Percentiles rank a stretch among this genome's conserved stretches.
Evolutionary conservation across 2,888 invertebrate species (phyloP).

Genomic region (Lepetodrilus schrolli): DNA sequence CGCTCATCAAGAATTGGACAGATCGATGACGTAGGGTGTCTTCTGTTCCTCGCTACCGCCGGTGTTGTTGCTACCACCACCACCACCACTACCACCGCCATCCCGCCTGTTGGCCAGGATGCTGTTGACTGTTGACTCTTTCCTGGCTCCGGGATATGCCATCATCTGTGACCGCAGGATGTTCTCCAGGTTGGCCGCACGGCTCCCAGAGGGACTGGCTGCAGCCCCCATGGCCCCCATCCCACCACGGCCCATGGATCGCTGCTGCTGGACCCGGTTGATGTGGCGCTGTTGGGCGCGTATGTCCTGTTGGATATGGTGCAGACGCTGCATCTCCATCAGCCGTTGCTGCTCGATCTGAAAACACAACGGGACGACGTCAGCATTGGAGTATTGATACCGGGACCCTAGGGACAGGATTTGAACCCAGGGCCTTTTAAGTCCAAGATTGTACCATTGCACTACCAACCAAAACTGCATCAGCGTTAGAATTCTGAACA

Average conservation of each 20-base stretch:
- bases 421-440: no score
- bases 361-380: no score
- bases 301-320: slow-evolving; percentile 56
- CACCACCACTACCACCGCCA: background rate
- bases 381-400: background rate
- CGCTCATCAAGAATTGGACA: no score
- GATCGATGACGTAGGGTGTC: no score
- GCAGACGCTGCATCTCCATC: slow-evolving; percentile 49
- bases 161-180: background rate
- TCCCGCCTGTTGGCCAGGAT: background rate
- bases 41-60: background rate
- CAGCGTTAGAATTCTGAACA: no score
- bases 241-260: background rate
- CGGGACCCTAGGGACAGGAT: no score
- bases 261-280: background rate
- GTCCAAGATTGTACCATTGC: no score
- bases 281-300: slow-evolving; percentile 51
- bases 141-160: background rate
- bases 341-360: slow-evolving; percentile 54
- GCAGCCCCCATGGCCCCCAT: background rate
- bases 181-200: background rate
- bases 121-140: background rate
- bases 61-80: background rate
- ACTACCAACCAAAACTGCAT: no score
- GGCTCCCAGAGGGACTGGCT: background rate